These are phyloP conservation scores for Natrix natrix DNA, from an alignment of 2,797 vertebrate species.

Conservation along the genomic window DNA sequence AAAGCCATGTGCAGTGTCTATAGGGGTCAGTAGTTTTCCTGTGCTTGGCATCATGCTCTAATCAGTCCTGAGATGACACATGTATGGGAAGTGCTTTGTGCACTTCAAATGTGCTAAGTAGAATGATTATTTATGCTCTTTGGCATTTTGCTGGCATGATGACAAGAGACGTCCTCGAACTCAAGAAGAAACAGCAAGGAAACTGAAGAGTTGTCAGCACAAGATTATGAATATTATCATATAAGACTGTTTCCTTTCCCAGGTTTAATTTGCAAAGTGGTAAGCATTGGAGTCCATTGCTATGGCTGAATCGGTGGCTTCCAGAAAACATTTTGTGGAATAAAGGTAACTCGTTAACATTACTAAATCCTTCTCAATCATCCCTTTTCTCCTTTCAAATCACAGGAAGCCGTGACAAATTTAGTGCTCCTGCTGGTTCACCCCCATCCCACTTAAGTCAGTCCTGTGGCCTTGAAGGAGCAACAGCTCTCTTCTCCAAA, in stretches of 20 bases:
- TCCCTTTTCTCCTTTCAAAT: conserved; percentile 22
- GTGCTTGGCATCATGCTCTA: neutral
- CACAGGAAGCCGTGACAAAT: conserved; percentile 42
- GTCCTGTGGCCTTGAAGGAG: conserved; percentile 44
- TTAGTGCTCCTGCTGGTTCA: conserved; percentile 26
- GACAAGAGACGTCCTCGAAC: conserved; percentile 6
- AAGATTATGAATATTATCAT: conserved; percentile 13
- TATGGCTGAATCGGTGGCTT: neutral
- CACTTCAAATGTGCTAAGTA: neutral
- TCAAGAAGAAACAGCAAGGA: neutral
- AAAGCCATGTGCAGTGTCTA: neutral
- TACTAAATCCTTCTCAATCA: conserved; percentile 51
- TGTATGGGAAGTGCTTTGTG: neutral
- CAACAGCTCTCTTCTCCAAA: conserved; percentile 53
- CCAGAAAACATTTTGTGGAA: conserved; percentile 1
- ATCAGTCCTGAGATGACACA: neutral
- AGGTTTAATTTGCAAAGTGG: neutral
- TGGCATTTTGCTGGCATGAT: neutral
- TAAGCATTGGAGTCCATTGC: neutral
- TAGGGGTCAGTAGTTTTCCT: neutral
- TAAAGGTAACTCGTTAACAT: conserved; percentile 53
- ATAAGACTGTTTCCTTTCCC: conserved; percentile 4
- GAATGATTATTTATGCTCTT: conserved; percentile 7
- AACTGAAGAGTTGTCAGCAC: neutral
- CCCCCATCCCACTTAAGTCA: conserved; percentile 39